A percentile compares a stretch with the other conserved stretches of the same genome.
Conservation (phyloP, 2,888 invertebrate species). For the Malthinus flaveolus region DNA sequence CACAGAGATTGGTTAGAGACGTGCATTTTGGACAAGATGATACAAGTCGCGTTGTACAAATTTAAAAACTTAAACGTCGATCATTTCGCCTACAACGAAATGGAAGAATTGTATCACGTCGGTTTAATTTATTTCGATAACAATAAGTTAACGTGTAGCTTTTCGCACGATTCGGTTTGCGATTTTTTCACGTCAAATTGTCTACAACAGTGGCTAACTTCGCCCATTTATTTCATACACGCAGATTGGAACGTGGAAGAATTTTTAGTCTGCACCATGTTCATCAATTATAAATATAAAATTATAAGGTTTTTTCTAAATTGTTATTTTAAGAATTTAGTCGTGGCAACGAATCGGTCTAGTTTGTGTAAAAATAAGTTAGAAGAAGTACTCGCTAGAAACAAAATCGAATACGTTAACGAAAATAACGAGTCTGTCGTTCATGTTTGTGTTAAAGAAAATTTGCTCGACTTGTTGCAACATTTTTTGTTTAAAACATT, state of each 20-base stretch:
- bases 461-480: conserved; percentile 9
- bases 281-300: conserved; percentile 4
- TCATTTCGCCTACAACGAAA: neutral
- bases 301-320: conserved; percentile 20
- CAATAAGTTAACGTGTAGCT: conserved; percentile 1
- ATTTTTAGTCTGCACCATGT: conserved; percentile 11
- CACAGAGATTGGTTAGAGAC: conserved; percentile 8
- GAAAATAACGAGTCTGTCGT: conserved; percentile 9
- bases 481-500: conserved; percentile 13
- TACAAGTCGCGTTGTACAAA: conserved; percentile 8
- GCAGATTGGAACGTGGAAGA: conserved; percentile 7
- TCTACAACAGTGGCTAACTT: conserved; percentile 11
- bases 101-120: conserved; percentile 18
- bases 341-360: neutral
- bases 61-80: conserved; percentile 2
- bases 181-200: conserved; percentile 17
- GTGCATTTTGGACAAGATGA: conserved; percentile 2
- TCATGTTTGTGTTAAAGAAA: conserved; percentile 15
- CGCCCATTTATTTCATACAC: neutral
- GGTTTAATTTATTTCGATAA: conserved; percentile 14
- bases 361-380: conserved; percentile 5
- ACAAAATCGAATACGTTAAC: neutral
- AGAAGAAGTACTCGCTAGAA: neutral
- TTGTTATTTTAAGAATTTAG: conserved; percentile 1
- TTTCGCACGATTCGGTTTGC: conserved; percentile 19